Percentiles rank a stretch among this genome's conserved stretches.
Evolutionary conservation across 2,797 vertebrate genomes (phyloP).

Genomic region (Netta rufina): DNA sequence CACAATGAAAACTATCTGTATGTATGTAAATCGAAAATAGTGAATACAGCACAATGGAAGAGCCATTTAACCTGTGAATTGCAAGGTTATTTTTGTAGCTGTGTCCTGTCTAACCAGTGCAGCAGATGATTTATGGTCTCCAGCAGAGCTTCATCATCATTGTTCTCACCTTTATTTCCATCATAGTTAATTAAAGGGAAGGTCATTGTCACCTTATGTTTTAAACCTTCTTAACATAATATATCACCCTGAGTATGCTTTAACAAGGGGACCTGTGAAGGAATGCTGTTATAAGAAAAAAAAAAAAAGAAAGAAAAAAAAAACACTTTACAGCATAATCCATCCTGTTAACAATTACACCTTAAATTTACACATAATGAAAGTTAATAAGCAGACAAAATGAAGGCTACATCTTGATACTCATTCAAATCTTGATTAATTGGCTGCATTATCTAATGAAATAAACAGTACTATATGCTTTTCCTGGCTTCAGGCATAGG

Average conservation of each 20-base stretch:
- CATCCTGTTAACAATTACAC: constrained; percentile 83
- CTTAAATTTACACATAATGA: constrained; percentile 79
- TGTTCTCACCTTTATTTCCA: constrained; percentile 98
- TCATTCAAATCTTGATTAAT: constrained; percentile 80
- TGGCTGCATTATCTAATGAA: constrained; percentile 69
- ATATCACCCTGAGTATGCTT: constrained; percentile 89
- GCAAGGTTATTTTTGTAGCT: constrained; percentile 94
- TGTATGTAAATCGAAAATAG: constrained; percentile 78
- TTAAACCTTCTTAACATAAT: constrained; percentile 96
- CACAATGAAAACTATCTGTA: constrained; percentile 55
- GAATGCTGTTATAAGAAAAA: constrained; percentile 85
- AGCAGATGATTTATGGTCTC: constrained; percentile 93
- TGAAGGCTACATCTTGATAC: constrained; percentile 77
- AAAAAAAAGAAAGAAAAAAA: constrained; percentile 56
- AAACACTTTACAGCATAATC: constrained; percentile 78
- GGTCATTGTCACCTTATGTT: constrained; percentile 97
- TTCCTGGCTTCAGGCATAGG: constrained; percentile 49
- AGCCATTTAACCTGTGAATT: constrained; percentile 89
- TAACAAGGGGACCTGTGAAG: constrained; percentile 86
- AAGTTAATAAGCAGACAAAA: constrained; percentile 83
- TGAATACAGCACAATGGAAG: constrained; percentile 73
- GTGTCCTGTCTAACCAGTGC: constrained; percentile 76
- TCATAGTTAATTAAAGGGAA: constrained; percentile 99
- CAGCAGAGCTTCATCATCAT: constrained; percentile 92
- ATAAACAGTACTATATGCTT: constrained; percentile 59